These are phyloP conservation scores for Drosophila suzukii DNA, from an alignment of 1,140 invertebrate genomes.

Conservation along the genomic window DNA sequence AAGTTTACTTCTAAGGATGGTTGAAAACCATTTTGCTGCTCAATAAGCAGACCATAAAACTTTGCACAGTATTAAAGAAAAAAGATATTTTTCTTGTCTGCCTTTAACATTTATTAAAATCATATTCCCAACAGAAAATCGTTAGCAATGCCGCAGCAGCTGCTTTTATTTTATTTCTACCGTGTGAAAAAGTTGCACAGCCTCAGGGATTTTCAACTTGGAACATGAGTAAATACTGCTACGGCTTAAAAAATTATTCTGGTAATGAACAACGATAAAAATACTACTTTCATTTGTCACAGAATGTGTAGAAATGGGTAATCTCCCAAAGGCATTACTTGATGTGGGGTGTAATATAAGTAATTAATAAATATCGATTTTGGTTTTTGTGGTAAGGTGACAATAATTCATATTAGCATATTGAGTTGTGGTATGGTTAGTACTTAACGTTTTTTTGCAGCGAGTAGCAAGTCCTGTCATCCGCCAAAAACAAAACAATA, in stretches of 20 bases:
- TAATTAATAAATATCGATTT: conserved; percentile 1
- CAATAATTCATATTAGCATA: background rate
- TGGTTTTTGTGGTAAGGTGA: background rate
- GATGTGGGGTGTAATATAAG: background rate
- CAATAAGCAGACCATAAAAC: too few species aligned
- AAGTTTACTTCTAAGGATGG: background rate
- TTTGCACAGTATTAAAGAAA: background rate
- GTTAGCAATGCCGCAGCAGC: too few species aligned
- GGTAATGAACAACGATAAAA: background rate
- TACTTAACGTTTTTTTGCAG: too few species aligned
- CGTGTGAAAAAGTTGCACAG: too few species aligned
- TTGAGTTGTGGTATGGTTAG: background rate
- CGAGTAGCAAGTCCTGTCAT: background rate
- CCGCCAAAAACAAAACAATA: background rate
- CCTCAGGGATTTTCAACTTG: too few species aligned
- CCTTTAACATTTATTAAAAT: background rate
- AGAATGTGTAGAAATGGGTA: background rate
- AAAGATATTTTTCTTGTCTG: background rate
- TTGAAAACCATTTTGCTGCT: background rate
- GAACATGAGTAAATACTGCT: too few species aligned
- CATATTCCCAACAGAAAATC: background rate
- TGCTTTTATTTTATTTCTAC: too few species aligned
- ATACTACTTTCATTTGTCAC: background rate
- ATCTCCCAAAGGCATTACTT: background rate
- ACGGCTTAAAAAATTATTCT: too few species aligned